Evolutionary conservation across 2,797 vertebrate species (phyloP).

Genomic region (Tamandua tetradactyla): DNA sequence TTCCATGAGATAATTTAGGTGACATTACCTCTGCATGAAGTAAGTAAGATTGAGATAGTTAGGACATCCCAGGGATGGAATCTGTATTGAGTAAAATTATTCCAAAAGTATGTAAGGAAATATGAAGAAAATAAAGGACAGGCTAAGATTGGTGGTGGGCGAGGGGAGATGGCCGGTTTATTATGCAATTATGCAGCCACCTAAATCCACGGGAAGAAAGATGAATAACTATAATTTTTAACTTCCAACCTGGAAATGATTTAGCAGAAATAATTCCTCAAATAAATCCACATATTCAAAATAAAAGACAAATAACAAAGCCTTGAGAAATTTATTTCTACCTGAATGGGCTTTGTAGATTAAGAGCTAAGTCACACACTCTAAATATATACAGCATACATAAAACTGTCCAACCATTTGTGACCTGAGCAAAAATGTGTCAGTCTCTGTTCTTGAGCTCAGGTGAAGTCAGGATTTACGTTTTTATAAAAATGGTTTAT

Average conservation of each 20-base stretch:
- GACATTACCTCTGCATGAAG: not conserved
- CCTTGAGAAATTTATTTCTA: not conserved
- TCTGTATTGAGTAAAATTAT: not conserved
- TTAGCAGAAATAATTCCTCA: conserved; percentile 41
- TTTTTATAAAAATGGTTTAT: conserved; percentile 59
- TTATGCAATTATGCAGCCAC: not conserved
- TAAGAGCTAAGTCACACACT: not conserved
- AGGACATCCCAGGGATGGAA: not conserved
- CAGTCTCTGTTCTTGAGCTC: conserved; percentile 44
- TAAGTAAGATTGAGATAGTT: not conserved
- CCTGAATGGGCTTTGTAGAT: not conserved
- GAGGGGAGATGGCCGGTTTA: not conserved
- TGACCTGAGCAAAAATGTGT: conserved; percentile 35
- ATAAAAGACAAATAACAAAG: not conserved
- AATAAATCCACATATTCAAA: not conserved
- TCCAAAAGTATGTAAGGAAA: conserved; percentile 29
- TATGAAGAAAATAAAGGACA: not conserved
- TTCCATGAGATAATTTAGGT: conserved; percentile 3
- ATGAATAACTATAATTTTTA: conserved; percentile 25
- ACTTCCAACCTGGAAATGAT: conserved; percentile 27
- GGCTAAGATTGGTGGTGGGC: not conserved
- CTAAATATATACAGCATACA: not conserved
- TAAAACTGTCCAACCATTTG: conserved; percentile 42
- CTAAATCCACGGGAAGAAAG: not conserved
- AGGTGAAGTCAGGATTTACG: not conserved